Percentiles rank a stretch among this genome's conserved stretches.
phyloP scores from a whole-genome alignment of 1,140 invertebrate genomes.

The Brachionus koreanus region DNA sequence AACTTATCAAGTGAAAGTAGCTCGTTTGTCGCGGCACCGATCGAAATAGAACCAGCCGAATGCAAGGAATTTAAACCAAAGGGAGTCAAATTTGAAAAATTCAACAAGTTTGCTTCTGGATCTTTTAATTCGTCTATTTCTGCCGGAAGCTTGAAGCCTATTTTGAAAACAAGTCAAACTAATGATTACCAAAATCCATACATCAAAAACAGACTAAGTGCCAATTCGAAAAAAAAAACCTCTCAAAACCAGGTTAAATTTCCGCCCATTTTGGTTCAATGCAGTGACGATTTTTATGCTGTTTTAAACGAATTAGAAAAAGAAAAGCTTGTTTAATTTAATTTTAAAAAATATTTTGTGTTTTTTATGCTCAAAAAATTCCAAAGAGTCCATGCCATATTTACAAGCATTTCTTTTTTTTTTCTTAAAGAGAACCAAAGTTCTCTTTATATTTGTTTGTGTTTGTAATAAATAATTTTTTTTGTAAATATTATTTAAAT shows the following conservation, averaged over 20 bases:
- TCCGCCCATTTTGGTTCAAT: not conserved
- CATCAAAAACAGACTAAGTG: conserved; percentile 22
- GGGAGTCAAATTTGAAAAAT: not conserved
- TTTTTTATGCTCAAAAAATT: not conserved
- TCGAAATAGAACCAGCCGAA: not conserved
- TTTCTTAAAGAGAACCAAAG: not conserved
- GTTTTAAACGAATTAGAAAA: conserved; percentile 19
- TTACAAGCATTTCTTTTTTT: not conserved
- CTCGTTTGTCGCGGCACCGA: not conserved
- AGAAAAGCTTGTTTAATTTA: not conserved
- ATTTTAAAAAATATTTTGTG: not conserved
- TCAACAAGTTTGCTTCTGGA: not conserved
- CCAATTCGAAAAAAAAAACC: not conserved
- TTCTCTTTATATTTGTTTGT: not conserved
- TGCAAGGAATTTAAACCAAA: not conserved
- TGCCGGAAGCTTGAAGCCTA: not conserved
- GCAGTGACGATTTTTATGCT: conserved; percentile 34
- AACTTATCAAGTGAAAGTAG: not conserved
- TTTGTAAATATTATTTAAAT: not conserved
- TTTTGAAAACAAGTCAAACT: not conserved
- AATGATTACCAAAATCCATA: not conserved
- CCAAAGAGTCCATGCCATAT: not conserved
- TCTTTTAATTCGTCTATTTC: not conserved
- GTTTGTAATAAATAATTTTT: not conserved
- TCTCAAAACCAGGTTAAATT: not conserved